These are phyloP conservation scores for Myotis pilosus DNA, from an alignment of 2,797 vertebrate species.

Conservation along the genomic window DNA sequence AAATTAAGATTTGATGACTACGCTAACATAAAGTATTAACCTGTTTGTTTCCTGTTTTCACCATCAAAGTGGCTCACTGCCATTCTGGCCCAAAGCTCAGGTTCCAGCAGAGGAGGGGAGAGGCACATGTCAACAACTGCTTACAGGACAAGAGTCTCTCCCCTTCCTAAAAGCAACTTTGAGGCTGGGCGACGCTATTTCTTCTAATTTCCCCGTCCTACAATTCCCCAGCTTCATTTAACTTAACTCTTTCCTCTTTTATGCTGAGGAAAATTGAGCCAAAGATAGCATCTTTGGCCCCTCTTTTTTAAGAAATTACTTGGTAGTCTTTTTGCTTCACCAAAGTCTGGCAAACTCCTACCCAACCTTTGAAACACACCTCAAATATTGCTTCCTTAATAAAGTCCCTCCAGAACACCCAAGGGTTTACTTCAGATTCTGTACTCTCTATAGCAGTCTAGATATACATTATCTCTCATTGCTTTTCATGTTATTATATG, in stretches of 20 bases:
- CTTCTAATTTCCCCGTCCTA: neutral
- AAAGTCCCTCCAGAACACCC: neutral
- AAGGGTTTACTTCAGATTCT: conserved; percentile 36
- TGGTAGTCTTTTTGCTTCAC: neutral
- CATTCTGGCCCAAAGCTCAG: neutral
- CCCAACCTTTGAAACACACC: neutral
- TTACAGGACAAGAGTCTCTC: neutral
- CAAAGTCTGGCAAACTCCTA: conserved; percentile 9
- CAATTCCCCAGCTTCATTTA: neutral
- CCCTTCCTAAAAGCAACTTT: neutral
- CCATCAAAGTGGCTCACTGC: neutral
- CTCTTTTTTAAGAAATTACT: conserved; percentile 8
- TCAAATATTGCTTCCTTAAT: conserved; percentile 1
- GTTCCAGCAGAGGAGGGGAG: neutral
- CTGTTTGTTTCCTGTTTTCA: neutral
- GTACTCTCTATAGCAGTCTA: neutral
- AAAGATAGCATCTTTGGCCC: neutral
- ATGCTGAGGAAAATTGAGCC: neutral
- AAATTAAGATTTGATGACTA: conserved; percentile 8
- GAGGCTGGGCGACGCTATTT: neutral
- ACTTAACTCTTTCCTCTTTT: neutral
- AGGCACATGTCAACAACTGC: neutral
- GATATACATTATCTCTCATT: neutral
- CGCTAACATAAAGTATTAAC: neutral
- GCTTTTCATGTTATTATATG: neutral